Conservation (phyloP, 2,113 vertebrate species). For the Aepyceros melampus region DNA sequence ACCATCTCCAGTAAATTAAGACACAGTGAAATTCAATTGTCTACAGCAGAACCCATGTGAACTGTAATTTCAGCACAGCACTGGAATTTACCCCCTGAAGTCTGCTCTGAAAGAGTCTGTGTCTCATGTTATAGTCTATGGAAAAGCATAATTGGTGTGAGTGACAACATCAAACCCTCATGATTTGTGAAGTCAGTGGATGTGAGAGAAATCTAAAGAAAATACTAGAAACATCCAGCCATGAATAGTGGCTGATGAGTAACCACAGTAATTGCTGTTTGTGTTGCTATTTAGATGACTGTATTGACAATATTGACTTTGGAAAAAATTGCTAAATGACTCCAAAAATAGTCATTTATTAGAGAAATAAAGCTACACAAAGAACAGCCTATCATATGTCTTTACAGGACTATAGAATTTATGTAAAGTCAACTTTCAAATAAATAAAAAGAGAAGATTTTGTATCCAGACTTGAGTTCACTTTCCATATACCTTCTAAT, state of each 20-base stretch:
- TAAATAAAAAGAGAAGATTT: background rate
- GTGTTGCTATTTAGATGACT: background rate
- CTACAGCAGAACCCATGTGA: slow-evolving; percentile 27
- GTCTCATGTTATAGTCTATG: background rate
- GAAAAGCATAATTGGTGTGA: background rate
- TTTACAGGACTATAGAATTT: background rate
- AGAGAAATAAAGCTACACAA: background rate
- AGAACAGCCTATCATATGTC: background rate
- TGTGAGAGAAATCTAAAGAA: background rate
- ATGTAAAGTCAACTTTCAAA: background rate
- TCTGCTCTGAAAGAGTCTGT: background rate
- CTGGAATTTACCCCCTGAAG: background rate
- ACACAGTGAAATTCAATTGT: slow-evolving; percentile 34
- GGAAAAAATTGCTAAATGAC: background rate
- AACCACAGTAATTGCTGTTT: fast-evolving
- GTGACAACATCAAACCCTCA: background rate
- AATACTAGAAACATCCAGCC: background rate
- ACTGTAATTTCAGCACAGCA: background rate
- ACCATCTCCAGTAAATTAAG: background rate
- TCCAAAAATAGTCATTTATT: background rate
- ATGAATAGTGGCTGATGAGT: background rate
- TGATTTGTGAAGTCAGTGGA: background rate
- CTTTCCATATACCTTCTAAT: background rate
- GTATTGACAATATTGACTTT: background rate
- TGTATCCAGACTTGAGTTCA: background rate